Conservation (phyloP, 2,797 vertebrate genomes). For the Xiphorhynchus erythropygius region DNA sequence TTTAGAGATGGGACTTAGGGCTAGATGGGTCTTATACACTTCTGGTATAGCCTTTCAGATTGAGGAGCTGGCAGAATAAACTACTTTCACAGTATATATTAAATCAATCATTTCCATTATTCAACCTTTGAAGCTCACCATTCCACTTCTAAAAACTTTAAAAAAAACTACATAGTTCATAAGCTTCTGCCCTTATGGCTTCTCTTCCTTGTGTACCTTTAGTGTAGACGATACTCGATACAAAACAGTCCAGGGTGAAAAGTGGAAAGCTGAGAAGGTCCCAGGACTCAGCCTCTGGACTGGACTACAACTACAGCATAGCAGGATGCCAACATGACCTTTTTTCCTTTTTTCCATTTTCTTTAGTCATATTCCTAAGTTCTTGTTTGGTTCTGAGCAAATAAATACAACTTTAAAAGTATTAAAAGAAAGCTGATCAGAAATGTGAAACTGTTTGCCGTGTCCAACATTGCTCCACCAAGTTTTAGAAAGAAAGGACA, state of each 20-base stretch:
- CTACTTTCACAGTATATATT: not conserved
- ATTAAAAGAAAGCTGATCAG: not conserved
- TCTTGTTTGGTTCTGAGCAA: not conserved
- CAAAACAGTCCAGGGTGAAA: not conserved
- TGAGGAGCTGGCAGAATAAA: not conserved
- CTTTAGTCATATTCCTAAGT: not conserved
- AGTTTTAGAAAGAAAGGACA: constrained; percentile 1
- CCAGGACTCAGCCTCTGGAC: not conserved
- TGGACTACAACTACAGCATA: not conserved
- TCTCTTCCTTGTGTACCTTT: not conserved
- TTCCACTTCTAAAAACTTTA: not conserved
- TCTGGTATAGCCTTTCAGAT: not conserved
- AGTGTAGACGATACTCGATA: not conserved
- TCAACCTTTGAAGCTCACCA: not conserved
- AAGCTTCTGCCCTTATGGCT: not conserved
- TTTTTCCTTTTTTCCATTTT: not conserved
- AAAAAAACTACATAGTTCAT: not conserved
- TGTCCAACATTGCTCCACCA: not conserved
- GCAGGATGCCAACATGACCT: not conserved
- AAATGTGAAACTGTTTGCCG: not conserved
- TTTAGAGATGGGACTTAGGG: not conserved
- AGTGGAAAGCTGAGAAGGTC: not conserved
- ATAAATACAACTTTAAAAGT: not conserved
- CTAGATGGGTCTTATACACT: not conserved
- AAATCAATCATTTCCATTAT: not conserved